These are phyloP conservation scores for Chiroxiphia lanceolata DNA, from an alignment of 2,797 vertebrate species.

Conservation along the genomic window DNA sequence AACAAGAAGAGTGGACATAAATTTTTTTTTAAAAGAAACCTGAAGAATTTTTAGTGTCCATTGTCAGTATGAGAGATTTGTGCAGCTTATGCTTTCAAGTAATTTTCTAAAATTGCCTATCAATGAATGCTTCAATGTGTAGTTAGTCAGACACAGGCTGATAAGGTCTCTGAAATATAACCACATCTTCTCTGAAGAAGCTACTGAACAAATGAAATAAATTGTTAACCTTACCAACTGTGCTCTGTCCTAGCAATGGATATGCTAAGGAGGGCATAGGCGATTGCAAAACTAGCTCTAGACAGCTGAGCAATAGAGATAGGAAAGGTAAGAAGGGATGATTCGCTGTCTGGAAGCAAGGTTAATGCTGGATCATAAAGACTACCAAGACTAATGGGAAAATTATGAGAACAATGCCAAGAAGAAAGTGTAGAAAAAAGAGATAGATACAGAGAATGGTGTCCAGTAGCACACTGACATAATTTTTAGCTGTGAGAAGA, in stretches of 20 bases:
- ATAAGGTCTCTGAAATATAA: background rate
- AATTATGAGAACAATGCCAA: background rate
- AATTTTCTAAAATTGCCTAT: conserved; percentile 44
- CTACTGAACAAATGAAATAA: conserved; percentile 14
- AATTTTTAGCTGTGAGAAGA: background rate
- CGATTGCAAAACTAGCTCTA: background rate
- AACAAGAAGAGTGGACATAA: background rate
- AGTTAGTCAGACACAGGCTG: background rate
- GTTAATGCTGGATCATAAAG: background rate
- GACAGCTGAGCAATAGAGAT: background rate
- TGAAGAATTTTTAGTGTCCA: background rate
- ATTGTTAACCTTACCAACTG: background rate
- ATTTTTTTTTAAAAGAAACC: background rate
- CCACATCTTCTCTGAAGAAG: background rate
- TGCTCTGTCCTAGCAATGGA: background rate
- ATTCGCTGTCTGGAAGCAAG: background rate
- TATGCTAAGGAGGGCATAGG: background rate
- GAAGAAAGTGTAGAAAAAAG: background rate
- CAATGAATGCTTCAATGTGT: conserved; percentile 16
- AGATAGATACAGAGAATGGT: background rate
- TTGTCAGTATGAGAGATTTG: background rate
- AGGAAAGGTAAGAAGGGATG: background rate
- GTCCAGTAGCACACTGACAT: background rate
- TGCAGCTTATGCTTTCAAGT: conserved; percentile 6
- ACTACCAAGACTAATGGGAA: background rate